Conservation (phyloP, 2,113 vertebrate genomes). For the Brachyhypopomus gauderio region DNA sequence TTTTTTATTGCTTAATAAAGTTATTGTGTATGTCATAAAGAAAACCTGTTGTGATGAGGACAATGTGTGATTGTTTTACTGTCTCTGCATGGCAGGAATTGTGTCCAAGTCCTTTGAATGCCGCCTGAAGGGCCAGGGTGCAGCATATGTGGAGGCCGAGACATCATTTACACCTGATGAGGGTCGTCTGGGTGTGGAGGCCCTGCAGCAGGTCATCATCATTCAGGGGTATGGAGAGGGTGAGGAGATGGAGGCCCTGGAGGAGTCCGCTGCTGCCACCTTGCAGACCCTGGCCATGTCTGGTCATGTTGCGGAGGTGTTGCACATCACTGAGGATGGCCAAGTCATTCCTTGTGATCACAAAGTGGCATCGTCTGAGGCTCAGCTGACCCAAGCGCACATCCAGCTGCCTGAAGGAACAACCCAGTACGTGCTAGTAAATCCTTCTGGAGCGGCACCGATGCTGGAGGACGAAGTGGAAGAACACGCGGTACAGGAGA, state of each 20-base stretch:
- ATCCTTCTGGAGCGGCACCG: constrained; percentile 74
- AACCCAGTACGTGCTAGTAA: constrained; percentile 89
- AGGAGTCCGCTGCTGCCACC: constrained; percentile 92
- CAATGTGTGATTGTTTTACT: neutral
- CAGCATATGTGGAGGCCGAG: constrained; percentile 88
- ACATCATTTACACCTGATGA: constrained; percentile 74
- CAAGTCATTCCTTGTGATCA: constrained; percentile 81
- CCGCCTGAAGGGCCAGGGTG: constrained; percentile 93
- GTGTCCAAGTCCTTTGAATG: constrained; percentile 98
- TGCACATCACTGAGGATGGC: constrained; percentile 94
- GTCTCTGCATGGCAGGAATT: constrained; percentile 77
- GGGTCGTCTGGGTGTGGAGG: constrained; percentile 66
- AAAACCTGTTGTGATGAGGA: neutral
- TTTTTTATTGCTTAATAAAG: too few species aligned
- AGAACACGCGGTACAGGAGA: constrained; percentile 65
- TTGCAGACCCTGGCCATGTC: constrained; percentile 95
- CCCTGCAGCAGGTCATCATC: constrained; percentile 94
- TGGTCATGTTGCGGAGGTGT: constrained; percentile 88
- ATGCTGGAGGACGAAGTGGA: neutral
- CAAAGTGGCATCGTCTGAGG: constrained; percentile 67
- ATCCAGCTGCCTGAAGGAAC: constrained; percentile 78
- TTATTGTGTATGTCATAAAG: too few species aligned
- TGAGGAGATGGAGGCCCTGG: constrained; percentile 82
- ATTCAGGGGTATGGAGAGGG: constrained; percentile 89
- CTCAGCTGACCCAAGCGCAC: constrained; percentile 71